Evolutionary conservation across 2,797 vertebrate genomes (phyloP).

Genomic region (Molossus molossus): DNA sequence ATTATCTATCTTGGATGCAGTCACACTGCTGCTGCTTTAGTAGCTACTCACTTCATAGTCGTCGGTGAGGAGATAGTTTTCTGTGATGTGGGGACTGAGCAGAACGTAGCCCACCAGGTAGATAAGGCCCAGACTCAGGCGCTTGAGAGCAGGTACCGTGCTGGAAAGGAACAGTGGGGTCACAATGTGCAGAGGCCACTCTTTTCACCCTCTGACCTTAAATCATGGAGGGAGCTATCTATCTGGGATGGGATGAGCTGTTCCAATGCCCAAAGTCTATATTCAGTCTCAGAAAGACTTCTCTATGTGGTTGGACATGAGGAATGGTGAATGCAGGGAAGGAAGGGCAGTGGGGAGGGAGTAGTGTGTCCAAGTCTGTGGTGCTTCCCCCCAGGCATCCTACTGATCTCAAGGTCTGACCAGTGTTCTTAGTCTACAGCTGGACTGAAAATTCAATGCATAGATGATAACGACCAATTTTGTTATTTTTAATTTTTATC

Average conservation of each 20-base stretch:
- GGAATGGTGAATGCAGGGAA: neutral
- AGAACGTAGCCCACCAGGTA: slow-evolving; percentile 94
- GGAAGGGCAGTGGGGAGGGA: neutral
- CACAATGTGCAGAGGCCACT: neutral
- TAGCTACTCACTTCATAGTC: slow-evolving; percentile 94
- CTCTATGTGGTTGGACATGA: neutral
- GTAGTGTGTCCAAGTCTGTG: neutral
- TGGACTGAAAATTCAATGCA: neutral
- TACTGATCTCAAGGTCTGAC: neutral
- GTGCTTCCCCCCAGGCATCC: neutral
- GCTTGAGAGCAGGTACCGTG: slow-evolving; percentile 93
- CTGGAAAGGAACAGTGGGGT: slow-evolving; percentile 88
- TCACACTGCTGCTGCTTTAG: neutral
- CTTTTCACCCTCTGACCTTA: slow-evolving; percentile 29
- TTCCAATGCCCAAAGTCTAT: neutral
- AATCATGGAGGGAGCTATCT: neutral
- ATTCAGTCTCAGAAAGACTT: neutral
- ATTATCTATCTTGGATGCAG: neutral
- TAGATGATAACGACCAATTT: neutral
- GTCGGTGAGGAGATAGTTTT: slow-evolving; percentile 95
- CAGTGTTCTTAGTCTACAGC: too few species aligned
- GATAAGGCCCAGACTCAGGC: slow-evolving; percentile 94
- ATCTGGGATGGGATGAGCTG: neutral
- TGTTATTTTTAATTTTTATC: too few species aligned
- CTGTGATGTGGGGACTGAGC: slow-evolving; percentile 92